Conservation (phyloP, 2,113 vertebrate genomes). For the Thamnaconus septentrionalis region DNA sequence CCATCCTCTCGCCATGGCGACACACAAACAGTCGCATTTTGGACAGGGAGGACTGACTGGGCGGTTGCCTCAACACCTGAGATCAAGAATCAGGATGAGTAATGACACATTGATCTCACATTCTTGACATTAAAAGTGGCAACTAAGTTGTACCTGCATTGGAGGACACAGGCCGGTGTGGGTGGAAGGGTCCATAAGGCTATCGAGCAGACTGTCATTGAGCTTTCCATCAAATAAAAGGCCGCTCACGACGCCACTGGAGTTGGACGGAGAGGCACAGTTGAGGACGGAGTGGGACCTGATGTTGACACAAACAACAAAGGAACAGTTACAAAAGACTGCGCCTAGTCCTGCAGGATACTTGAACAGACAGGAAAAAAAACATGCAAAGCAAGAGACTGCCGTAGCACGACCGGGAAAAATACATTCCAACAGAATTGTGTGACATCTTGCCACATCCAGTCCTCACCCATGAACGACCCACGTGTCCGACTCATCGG, state of each 20-base stretch:
- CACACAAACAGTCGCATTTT: conserved; percentile 94
- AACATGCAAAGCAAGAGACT: no score
- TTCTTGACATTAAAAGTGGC: no score
- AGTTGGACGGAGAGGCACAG: conserved; percentile 70
- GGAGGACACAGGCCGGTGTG: conserved; percentile 88
- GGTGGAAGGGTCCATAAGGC: conserved; percentile 79
- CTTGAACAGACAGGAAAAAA: neutral
- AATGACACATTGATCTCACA: neutral
- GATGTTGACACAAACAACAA: conserved; percentile 26
- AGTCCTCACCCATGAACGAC: conserved; percentile 89
- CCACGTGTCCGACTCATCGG: conserved; percentile 95
- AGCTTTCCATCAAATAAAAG: conserved; percentile 79
- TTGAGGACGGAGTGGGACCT: conserved; percentile 93
- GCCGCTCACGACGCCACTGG: conserved; percentile 67
- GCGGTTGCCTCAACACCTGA: conserved; percentile 80
- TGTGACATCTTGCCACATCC: neutral
- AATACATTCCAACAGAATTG: neutral
- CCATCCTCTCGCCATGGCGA: conserved; percentile 97
- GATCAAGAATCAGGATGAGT: conserved; percentile 5
- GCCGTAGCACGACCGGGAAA: no score
- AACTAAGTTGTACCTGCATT: conserved; percentile 79
- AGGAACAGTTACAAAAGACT: neutral
- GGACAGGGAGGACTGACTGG: conserved; percentile 78
- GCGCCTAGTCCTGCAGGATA: neutral
- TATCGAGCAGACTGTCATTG: conserved; percentile 85